A percentile compares a stretch with the other conserved stretches of the same genome.
Evolutionary conservation across 2,888 invertebrate genomes (phyloP).

Genomic region (Pterostichus niger): DNA sequence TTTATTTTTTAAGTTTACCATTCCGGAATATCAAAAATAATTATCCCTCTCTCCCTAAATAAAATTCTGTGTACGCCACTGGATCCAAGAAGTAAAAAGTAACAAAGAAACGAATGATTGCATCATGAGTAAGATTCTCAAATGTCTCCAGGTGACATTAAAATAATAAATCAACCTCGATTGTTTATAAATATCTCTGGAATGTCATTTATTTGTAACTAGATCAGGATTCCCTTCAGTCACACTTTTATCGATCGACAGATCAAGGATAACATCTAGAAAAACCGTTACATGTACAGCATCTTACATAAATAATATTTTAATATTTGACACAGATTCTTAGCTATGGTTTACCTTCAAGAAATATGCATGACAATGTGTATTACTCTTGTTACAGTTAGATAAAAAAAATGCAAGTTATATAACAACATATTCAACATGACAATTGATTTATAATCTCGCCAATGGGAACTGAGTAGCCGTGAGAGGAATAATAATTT

Average conservation of each 20-base stretch:
- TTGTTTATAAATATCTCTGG: not conserved
- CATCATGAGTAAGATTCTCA: not conserved
- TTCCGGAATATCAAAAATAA: no score
- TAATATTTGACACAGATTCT: conserved; percentile 1
- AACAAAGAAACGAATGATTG: not conserved
- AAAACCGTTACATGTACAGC: not conserved
- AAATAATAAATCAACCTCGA: not conserved
- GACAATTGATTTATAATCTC: conserved; percentile 1
- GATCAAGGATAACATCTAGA: conserved; percentile 6
- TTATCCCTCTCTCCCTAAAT: no score
- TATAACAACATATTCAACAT: not conserved
- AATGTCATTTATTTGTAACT: not conserved
- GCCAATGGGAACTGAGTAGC: not conserved
- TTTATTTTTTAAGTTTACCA: no score
- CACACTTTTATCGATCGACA: not conserved
- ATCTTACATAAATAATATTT: not conserved
- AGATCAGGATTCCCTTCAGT: not conserved
- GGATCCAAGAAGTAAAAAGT: not conserved
- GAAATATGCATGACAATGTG: not conserved
- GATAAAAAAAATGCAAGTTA: not conserved
- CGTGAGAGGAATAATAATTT: conserved; percentile 7
- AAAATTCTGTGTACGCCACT: no score
- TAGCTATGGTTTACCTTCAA: not conserved
- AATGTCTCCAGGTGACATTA: conserved; percentile 2
- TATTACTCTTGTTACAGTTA: conserved; percentile 4